Base-by-base conservation (phyloP, 2,113 vertebrate genomes). In the Phrynosoma blainvillii region DNA sequence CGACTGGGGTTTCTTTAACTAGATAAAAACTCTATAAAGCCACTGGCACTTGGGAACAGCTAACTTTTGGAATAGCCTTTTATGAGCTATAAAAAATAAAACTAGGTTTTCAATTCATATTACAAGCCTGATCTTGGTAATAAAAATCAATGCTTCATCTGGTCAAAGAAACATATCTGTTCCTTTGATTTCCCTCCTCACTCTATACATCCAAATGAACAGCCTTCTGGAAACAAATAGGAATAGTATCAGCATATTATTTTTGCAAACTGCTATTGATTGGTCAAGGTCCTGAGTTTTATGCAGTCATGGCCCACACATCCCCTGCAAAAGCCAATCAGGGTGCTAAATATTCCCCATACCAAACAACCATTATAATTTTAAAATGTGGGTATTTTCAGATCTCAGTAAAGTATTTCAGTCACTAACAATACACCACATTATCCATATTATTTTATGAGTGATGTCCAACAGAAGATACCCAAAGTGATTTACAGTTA, bases 1-100 rank as follows among this genome's bases (percentile, higher is more conserved):
- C 27, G n/a, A 93, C 92, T 92, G 92, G 88, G 84, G 88, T 93
- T 96, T 92, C 89, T 95, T 89, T 95, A 92, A 93, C 82, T 89
- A 88, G 92, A 92, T 93, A 94, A 93, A 94, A 92, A 79, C 90
- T 90, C 90, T 79, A 7, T 83, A 90, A 90, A 94, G 85, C 82
- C 82, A 91, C 88, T 27, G 89, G 85, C 87, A 40, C 47, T 85
- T 56, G 87, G 82, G 85, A 93, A 90, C 13, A 20, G 86, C 68
- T 86, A 91, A 87, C 89, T 91, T 84, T 83, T 79, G 95, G 91
- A 89, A 91, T 84, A 92, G 52, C 85, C 88, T 91, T 94, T 89
- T 77, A 71, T 16, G 21, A 7, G 84, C 87, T 74, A 42, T 86
- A 91, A 88, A 87, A 91, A 82, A 77, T 77, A 74, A 88, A 92